Conservation (phyloP, 2,888 invertebrate species). For the Calliphora vomitoria region DNA sequence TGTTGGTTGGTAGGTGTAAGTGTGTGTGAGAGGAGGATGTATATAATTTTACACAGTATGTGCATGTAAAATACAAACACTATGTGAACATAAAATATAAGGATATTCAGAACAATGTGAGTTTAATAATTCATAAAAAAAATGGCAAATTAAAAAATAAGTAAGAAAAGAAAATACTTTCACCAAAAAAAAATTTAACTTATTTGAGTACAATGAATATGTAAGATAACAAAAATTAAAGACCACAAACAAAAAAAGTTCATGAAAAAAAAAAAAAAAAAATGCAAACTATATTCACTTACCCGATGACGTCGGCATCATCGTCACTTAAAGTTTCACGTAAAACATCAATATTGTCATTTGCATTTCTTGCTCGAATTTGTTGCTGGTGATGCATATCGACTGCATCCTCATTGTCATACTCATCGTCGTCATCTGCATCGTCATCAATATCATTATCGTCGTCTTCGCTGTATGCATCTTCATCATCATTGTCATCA, state of each 20-base stretch:
- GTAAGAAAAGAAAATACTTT: constrained; percentile 71
- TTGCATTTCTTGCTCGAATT: constrained; percentile 61
- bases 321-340: constrained; percentile 60
- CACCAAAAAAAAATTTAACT: constrained; percentile 73
- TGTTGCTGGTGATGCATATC: constrained; percentile 72
- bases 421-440: constrained; percentile 73
- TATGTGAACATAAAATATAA: constrained; percentile 19
- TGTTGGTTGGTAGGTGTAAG: constrained; percentile 9
- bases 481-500: constrained; percentile 76
- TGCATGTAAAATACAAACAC: constrained; percentile 36
- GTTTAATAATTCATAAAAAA: constrained; percentile 13
- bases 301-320: constrained; percentile 82
- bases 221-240: constrained; percentile 36
- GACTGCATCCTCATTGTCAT: constrained; percentile 76
- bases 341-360: constrained; percentile 72
- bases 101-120: constrained; percentile 25
- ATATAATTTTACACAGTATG: constrained; percentile 12
- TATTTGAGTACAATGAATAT: constrained; percentile 27
- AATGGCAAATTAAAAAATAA: constrained; percentile 48
- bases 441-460: constrained; percentile 68
- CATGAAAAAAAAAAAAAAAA: constrained; percentile 21
- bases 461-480: constrained; percentile 70
- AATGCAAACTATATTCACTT: constrained; percentile 74
- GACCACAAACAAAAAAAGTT: constrained; percentile 22
- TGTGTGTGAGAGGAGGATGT: neutral